Evolutionary conservation across 2,113 vertebrate species (phyloP), one percentile per base, ranked within the genome.

Genomic region (Nyctereutes procyonoides): DNA sequence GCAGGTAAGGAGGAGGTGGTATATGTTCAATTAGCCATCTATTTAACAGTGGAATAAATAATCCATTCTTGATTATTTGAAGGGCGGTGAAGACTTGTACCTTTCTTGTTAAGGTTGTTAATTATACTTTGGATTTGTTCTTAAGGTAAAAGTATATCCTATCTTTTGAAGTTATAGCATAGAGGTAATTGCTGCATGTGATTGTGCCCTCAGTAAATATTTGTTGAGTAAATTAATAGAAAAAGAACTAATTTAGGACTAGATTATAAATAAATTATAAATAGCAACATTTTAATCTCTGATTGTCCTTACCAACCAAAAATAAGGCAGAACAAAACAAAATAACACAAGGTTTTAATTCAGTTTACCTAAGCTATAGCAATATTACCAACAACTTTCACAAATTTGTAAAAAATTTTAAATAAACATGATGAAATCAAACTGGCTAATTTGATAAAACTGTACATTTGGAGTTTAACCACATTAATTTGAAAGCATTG

Each of bases 21-120:
- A 26, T 58, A 67, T 84, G 53, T 84, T 93, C 94, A 94, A 71
- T 19, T 90, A 83, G 35, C 43, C 69, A 85, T 97, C 74, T 76
- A 76, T 73, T 95, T 97, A 77, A 26, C 43, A 77, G 35, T 26
- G 4, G 24, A 12, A 84, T 96, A 97, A 97, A 97, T 96, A 97
- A 96, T 96, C 93, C 55, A 90, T 51, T 84, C 74, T 92, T 82
- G 69, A 90, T 95, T 97, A 97, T 85, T 71, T 88, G 56, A 97
- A 96, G 71, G 90, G 22, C 17, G 92, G 24, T 82, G 69, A 96
- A 74, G 74, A 92, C 65, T 7, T 92, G 22, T 19, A 20, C 12
- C 8, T 69, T 65, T 92, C 56, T 63, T 94, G 51, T 63, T 88
- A 43, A 58, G 8, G 17, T 80, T 10, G 56, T 74, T 94, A 93